Percentiles rank a stretch among this genome's conserved stretches.
These are phyloP conservation scores for Jacana jacana DNA, from an alignment of 2,113 vertebrate species.

Conservation along the genomic window DNA sequence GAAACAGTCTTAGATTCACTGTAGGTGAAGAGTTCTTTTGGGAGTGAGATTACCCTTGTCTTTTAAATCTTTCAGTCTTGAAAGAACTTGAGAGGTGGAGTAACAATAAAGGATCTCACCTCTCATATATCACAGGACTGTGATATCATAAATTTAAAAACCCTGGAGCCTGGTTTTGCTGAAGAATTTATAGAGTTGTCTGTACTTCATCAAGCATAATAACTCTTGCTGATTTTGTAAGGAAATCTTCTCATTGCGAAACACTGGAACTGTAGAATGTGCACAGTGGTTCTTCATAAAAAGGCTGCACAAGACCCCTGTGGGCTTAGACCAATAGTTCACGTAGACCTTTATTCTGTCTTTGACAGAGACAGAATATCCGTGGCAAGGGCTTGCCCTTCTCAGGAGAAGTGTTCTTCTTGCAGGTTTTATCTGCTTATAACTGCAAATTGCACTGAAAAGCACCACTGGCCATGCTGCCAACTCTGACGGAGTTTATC, in stretches of 20 bases:
- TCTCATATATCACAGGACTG: neutral
- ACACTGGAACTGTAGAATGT: neutral
- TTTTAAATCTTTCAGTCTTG: neutral
- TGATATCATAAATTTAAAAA: neutral
- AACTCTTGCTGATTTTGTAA: neutral
- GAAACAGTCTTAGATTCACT: neutral
- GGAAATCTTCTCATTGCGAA: neutral
- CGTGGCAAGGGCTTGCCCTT: neutral
- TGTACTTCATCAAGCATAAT: neutral
- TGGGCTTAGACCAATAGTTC: neutral
- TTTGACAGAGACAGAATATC: neutral
- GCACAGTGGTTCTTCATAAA: neutral
- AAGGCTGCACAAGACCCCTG: neutral
- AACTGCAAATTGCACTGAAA: neutral
- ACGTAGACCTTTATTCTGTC: neutral
- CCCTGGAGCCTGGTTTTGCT: neutral
- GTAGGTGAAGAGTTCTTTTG: neutral
- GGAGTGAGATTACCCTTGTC: neutral
- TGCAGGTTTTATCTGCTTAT: neutral
- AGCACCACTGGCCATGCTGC: neutral
- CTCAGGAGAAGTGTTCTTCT: neutral
- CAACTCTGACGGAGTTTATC: neutral
- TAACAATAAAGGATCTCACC: neutral
- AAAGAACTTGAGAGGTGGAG: neutral
- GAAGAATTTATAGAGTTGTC: slow-evolving; percentile 12